These are phyloP conservation scores for Tholera decimalis DNA, from an alignment of 2,888 invertebrate genomes.

Conservation along the genomic window DNA sequence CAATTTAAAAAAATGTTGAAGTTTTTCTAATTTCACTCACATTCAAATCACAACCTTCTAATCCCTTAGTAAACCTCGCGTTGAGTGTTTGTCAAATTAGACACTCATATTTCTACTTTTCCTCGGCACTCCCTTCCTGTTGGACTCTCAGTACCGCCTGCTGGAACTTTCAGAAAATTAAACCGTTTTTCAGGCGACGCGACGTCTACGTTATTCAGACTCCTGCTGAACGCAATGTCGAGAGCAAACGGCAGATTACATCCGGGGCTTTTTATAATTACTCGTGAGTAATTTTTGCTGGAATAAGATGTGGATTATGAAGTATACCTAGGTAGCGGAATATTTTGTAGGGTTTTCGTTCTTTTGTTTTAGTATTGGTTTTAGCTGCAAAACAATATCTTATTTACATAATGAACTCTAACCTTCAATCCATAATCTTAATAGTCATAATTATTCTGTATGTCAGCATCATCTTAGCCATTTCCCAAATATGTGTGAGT, in stretches of 20 bases:
- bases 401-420: too few species aligned
- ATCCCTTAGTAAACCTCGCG: constrained; percentile 14
- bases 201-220: constrained; percentile 55
- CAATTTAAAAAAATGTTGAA: too few species aligned
- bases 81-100: constrained; percentile 63
- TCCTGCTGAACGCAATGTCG: constrained; percentile 55
- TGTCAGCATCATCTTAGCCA: too few species aligned
- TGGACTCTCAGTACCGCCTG: constrained; percentile 43
- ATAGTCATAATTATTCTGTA: background rate
- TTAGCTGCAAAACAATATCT: background rate
- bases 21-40: constrained; percentile 8
- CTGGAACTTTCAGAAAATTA: constrained; percentile 66
- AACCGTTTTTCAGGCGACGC: constrained; percentile 65
- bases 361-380: background rate
- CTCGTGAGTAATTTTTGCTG: constrained; percentile 56
- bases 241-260: constrained; percentile 50
- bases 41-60: constrained; percentile 11
- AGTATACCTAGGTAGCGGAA: background rate
- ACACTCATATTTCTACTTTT: constrained; percentile 71
- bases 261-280: constrained; percentile 56
- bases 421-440: too few species aligned
- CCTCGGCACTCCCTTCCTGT: constrained; percentile 57
- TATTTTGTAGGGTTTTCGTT: background rate
- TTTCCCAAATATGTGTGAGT: too few species aligned
- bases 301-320: constrained; percentile 24